Conservation (phyloP, 30 jellyfish, hydroid and myxozoan species). For the Nemopilema nomurai region DNA sequence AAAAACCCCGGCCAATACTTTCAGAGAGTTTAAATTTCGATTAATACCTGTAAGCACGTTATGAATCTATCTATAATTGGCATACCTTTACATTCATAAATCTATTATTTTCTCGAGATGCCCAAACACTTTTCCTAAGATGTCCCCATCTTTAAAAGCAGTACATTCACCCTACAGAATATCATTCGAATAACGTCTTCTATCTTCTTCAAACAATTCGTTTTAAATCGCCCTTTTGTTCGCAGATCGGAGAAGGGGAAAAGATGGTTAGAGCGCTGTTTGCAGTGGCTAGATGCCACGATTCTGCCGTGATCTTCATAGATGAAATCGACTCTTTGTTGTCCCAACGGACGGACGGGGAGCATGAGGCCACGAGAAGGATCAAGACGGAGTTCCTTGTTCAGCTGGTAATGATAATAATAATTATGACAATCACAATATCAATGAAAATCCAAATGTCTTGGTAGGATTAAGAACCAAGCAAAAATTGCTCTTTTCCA, state of each 20-base stretch:
- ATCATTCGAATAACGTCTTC: not conserved
- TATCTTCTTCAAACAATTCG: not conserved
- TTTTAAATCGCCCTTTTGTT: not conserved
- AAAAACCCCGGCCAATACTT: too few relatives aligned
- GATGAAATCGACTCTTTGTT: slow-evolving; percentile 99
- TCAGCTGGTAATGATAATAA: slow-evolving; percentile 77
- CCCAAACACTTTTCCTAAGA: too few relatives aligned
- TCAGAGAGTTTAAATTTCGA: too few relatives aligned
- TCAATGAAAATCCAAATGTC: not conserved
- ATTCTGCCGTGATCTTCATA: slow-evolving; percentile 95
- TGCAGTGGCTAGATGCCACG: slow-evolving; percentile 95
- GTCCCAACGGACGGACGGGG: slow-evolving; percentile 97
- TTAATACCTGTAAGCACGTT: too few relatives aligned
- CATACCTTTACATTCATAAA: too few relatives aligned
- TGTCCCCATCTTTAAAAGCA: too few relatives aligned
- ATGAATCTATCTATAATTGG: too few relatives aligned
- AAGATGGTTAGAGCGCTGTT: slow-evolving; percentile 98
- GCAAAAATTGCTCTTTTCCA: not conserved
- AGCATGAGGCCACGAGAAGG: slow-evolving; percentile 98
- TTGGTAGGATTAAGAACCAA: too few relatives aligned
- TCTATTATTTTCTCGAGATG: too few relatives aligned
- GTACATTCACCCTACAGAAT: too few relatives aligned
- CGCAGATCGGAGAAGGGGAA: slow-evolving; percentile 99
- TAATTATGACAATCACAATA: not conserved
- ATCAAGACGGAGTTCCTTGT: slow-evolving; percentile 98